A percentile compares a stretch with the other conserved stretches of the same genome.
Evolutionary conservation across 1,140 invertebrate genomes (phyloP).

Genomic region (Drepana arcuata): DNA sequence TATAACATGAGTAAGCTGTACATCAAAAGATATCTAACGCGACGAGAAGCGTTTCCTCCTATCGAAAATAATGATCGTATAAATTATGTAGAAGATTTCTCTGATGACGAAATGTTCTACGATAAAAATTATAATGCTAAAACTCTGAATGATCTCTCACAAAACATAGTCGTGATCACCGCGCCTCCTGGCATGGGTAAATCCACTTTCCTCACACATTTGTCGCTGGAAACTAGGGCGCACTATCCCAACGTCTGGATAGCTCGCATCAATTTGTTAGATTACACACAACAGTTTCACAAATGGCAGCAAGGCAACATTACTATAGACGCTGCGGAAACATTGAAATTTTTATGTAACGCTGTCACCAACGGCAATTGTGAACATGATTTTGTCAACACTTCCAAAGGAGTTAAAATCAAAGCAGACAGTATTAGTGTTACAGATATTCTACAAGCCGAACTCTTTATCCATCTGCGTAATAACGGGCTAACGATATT

Average conservation of each 20-base stretch:
- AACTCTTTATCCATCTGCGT: no score
- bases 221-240: conserved; percentile 4
- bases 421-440: no score
- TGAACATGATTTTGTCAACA: no score
- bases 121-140: neutral
- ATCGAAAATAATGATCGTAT: no score
- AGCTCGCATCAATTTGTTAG: conserved; percentile 4
- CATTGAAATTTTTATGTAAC: conserved; percentile 5
- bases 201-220: conserved; percentile 6
- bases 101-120: neutral
- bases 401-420: no score
- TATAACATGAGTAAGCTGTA: conserved; percentile 3
- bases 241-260: conserved; percentile 4
- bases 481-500: neutral
- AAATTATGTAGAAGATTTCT: no score
- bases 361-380: no score
- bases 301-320: conserved; percentile 4
- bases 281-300: conserved; percentile 3
- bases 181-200: conserved; percentile 7
- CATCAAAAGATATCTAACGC: neutral
- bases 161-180: conserved; percentile 1
- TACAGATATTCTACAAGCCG: no score
- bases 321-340: neutral
- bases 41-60: no score
- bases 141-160: neutral